Base-by-base conservation (phyloP, 2,888 invertebrate species). In the Torymus auratus region DNA sequence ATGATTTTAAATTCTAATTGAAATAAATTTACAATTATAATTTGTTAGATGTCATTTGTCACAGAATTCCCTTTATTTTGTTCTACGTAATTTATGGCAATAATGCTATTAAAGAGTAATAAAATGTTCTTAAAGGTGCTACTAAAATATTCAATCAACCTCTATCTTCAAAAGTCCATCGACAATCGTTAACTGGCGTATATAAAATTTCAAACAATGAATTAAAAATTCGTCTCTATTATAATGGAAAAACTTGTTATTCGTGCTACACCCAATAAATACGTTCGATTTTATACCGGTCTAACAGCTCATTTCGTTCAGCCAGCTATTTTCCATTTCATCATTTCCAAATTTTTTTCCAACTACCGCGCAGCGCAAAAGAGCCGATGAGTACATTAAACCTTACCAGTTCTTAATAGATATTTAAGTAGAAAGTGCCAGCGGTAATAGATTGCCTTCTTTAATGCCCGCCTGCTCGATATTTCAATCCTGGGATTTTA, bases 341-440 rank as follows among this genome's bases (percentile, higher is more conserved):
- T 41, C 7, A 41, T 41, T 41, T 41, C 41, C 41, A 41, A 41
- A 41, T 41, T 41, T 53, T 52, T 77, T 77, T 58, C 15, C 2
- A 11, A 41, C 7, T 41, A 28, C 55, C 20, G 20, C 20, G 20
- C n/a, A 78, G 62, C 52, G 55, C 56, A 41, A 56, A 50, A n/a
- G 23, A 14, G 62, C 23, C 41, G 23, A 17, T 17, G 52, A 70
- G 80, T 60, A 60, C 70, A 58, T 60, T 78, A 72, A 78, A 74
- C 74, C 53, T 62, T 65, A 70, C 64, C 64, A 41, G 60, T 20
- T 68, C 67, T 65, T 76, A 76, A 80, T 71, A 61, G 71, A 67
- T 14, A 55, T 76, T 80, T 61, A 53, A 41, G 76, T 80, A 80
- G 80, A 80, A 80, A 80, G 80, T 71, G 56, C 60, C 12, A 50